A percentile compares a stretch with the other conserved stretches of the same genome.
Evolutionary conservation across 2,797 vertebrate species (phyloP).

Genomic region (Ciconia nigra): DNA sequence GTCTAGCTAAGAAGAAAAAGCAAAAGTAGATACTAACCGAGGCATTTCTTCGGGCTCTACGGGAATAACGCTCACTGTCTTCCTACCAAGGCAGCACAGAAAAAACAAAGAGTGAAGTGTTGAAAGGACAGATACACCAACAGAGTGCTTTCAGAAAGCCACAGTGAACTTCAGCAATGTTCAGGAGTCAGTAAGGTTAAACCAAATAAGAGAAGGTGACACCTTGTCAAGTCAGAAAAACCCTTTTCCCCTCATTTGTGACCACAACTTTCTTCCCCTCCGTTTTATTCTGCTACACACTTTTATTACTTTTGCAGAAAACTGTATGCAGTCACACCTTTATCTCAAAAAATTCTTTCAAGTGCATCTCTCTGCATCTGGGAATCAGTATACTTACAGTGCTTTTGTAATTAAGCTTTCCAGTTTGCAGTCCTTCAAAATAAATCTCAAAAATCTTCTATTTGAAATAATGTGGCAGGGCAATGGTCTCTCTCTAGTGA

Average conservation of each 20-base stretch:
- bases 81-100: slow-evolving; percentile 80
- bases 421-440: not conserved
- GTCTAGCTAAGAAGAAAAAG: not conserved
- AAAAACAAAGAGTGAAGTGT: slow-evolving; percentile 16
- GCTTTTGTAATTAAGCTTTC: not conserved
- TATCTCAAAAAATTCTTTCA: not conserved
- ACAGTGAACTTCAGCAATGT: not conserved
- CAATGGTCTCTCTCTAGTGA: not conserved
- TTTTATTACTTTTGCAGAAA: not conserved
- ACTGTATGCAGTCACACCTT: fast-evolving
- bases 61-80: slow-evolving; percentile 91
- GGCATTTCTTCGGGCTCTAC: slow-evolving; percentile 83
- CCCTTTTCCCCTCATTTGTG: not conserved
- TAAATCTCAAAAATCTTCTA: not conserved
- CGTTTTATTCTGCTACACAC: not conserved
- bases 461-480: not conserved
- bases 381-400: not conserved
- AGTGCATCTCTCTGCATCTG: not conserved
- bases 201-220: not conserved
- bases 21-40: slow-evolving; percentile 85
- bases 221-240: not conserved
- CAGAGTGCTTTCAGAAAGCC: not conserved
- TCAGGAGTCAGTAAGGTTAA: not conserved
- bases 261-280: not conserved
- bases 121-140: slow-evolving; percentile 21